Evolutionary conservation across 1,140 invertebrate species (phyloP).

Genomic region (Hylaeus anthracinus): DNA sequence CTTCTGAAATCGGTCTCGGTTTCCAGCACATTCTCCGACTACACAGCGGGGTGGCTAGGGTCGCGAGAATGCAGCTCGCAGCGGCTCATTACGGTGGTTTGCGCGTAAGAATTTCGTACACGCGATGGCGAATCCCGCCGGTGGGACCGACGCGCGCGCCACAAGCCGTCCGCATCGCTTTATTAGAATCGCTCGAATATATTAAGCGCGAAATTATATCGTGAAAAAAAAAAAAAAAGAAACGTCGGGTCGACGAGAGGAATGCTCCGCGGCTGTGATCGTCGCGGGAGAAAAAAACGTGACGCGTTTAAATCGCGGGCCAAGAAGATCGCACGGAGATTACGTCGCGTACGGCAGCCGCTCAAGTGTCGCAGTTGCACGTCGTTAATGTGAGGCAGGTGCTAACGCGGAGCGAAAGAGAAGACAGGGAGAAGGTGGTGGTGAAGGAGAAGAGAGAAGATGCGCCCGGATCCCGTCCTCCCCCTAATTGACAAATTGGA

Average conservation of each 20-base stretch:
- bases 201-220: too few relatives aligned
- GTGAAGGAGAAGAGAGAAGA: constrained; percentile 62
- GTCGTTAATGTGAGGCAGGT: constrained; percentile 63
- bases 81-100: constrained; percentile 56
- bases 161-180: too few relatives aligned
- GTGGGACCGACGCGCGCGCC: constrained; percentile 9
- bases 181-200: too few relatives aligned
- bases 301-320: constrained; percentile 45
- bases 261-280: neutral
- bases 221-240: constrained; percentile 6
- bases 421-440: constrained; percentile 47
- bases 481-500: constrained; percentile 86
- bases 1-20: constrained; percentile 43
- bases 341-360: constrained; percentile 52
- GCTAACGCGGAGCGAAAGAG: constrained; percentile 58
- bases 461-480: constrained; percentile 73
- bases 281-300: neutral
- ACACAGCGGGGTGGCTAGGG: constrained; percentile 56
- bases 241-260: neutral
- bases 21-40: constrained; percentile 33
- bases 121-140: constrained; percentile 28
- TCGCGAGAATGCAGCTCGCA: constrained; percentile 57
- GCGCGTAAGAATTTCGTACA: constrained; percentile 50
- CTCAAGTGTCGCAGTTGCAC: constrained; percentile 60
- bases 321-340: constrained; percentile 49